These are phyloP conservation scores for Echinarachnius parma DNA, from an alignment of 53 echinoderm and acorn worm genomes.

Conservation along the genomic window DNA sequence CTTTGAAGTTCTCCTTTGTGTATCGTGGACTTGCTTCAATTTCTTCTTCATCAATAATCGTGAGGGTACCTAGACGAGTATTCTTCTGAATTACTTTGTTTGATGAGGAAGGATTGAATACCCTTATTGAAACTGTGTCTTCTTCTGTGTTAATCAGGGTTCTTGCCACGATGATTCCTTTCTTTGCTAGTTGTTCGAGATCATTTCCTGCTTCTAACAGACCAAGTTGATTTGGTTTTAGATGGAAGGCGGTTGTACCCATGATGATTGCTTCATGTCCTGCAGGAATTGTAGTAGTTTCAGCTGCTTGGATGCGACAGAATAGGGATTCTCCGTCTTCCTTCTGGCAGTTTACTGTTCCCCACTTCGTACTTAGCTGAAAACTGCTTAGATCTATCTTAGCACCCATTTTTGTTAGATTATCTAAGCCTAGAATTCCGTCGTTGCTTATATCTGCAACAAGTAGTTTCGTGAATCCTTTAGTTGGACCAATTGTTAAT, in stretches of 20 bases:
- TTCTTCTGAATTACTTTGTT: conserved; percentile 23
- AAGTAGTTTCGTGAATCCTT: neutral
- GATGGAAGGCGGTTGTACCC: neutral
- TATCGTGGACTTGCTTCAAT: neutral
- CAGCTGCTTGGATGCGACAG: conserved; percentile 11
- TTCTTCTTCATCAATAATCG: conserved; percentile 6
- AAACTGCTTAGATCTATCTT: neutral
- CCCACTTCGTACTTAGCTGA: conserved; percentile 10
- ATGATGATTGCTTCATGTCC: conserved; percentile 15
- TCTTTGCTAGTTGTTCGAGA: conserved; percentile 8
- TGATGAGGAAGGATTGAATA: conserved; percentile 19
- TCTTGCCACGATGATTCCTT: conserved; percentile 6
- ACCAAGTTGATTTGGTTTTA: neutral
- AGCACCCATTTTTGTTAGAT: conserved; percentile 12
- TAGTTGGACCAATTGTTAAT: conserved; percentile 2
- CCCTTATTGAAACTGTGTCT: conserved; percentile 5
- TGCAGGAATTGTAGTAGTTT: conserved; percentile 25
- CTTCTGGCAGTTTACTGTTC: neutral
- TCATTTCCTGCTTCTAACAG: conserved; percentile 1
- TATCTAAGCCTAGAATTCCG: conserved; percentile 15
- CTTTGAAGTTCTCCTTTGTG: neutral
- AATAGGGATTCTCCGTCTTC: neutral
- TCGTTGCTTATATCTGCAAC: conserved; percentile 25
- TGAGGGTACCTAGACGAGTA: neutral
- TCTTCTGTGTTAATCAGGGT: neutral